These are phyloP conservation scores for Biston stratarius DNA, from an alignment of 2,888 invertebrate species.

Conservation along the genomic window DNA sequence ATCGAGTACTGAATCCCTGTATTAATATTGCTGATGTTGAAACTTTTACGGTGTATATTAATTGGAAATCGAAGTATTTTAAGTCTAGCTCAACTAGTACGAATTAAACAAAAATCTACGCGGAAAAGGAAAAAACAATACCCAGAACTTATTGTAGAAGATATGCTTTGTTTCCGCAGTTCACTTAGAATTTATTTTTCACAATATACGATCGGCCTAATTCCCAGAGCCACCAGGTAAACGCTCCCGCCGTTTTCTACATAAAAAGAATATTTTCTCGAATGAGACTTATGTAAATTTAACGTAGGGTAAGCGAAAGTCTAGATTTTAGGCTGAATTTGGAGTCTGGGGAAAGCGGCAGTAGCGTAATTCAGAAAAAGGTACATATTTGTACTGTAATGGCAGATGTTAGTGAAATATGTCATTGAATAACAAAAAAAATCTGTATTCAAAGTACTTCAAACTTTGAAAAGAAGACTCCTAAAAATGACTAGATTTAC, in stretches of 20 bases:
- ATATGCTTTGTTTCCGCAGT: neutral
- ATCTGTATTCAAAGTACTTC: neutral
- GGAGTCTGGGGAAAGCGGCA: neutral
- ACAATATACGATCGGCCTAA: slow-evolving; percentile 12
- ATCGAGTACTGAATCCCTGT: no score
- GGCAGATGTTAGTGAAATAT: slow-evolving; percentile 1
- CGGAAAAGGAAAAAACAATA: no score
- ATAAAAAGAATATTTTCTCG: slow-evolving; percentile 22
- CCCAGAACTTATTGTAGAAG: no score
- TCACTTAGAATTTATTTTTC: slow-evolving; percentile 10
- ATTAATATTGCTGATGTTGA: no score
- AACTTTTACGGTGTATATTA: no score
- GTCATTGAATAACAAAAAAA: no score
- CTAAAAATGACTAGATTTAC: no score
- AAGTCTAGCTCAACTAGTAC: no score
- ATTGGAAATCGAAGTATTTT: no score
- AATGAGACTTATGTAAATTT: slow-evolving; percentile 42
- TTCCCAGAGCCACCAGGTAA: slow-evolving; percentile 16
- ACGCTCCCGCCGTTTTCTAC: slow-evolving; percentile 15
- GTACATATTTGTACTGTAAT: neutral
- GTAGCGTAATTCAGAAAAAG: neutral
- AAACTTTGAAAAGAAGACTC: no score
- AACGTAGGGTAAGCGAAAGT: slow-evolving; percentile 38
- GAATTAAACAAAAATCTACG: no score
- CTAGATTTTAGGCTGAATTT: slow-evolving; percentile 19